A percentile compares a stretch with the other conserved stretches of the same genome.
Conservation (phyloP, 1,140 invertebrate species). For the Lepidotrigona ventralis region DNA sequence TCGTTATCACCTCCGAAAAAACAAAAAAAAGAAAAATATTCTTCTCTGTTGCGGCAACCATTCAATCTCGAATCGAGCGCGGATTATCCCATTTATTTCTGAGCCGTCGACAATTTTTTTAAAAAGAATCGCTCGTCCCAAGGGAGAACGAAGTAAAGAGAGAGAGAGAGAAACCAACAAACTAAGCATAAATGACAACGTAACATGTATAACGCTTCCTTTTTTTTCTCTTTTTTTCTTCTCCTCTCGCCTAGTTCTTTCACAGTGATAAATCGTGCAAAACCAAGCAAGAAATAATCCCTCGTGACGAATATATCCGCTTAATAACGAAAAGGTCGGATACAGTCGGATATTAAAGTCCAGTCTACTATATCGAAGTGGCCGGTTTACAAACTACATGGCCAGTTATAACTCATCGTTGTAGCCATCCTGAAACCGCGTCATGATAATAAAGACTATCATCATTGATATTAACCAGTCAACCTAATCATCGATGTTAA, state of each 20-base stretch:
- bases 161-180: neutral
- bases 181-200: neutral
- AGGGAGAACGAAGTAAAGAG: neutral
- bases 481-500: too few species aligned
- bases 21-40: too few species aligned
- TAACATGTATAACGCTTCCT: neutral
- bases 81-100: slow-evolving; percentile 1
- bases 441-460: slow-evolving; percentile 11
- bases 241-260: neutral
- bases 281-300: slow-evolving; percentile 24
- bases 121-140: neutral
- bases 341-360: slow-evolving; percentile 37
- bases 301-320: slow-evolving; percentile 1
- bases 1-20: neutral
- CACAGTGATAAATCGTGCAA: slow-evolving; percentile 11
- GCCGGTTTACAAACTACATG: slow-evolving; percentile 21
- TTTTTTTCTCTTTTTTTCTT: too few species aligned
- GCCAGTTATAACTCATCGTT: slow-evolving; percentile 19
- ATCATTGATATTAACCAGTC: slow-evolving; percentile 26
- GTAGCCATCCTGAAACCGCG: neutral
- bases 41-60: too few species aligned
- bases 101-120: neutral
- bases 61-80: too few species aligned
- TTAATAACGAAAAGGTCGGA: slow-evolving; percentile 28
- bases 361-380: slow-evolving; percentile 24